These are phyloP conservation scores for Archegozetes longisetosus DNA, from an alignment of 1,140 invertebrate species.

Conservation along the genomic window DNA sequence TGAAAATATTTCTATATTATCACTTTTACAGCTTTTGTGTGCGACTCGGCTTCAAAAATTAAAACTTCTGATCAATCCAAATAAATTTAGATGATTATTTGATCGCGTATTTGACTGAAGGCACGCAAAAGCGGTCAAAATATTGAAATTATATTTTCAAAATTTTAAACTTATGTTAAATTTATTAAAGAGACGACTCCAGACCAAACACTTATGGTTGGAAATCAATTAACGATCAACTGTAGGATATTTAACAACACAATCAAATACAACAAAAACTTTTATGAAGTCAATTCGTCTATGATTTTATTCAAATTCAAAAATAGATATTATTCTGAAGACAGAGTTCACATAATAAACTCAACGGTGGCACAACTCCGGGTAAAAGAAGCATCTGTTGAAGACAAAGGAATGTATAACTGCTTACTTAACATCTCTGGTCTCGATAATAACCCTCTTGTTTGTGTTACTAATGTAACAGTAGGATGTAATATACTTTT, in stretches of 20 bases:
- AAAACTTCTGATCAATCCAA: no score
- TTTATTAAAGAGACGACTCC: conserved; percentile 1
- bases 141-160: no score
- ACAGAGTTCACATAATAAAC: background rate
- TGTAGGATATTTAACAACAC: conserved; percentile 5
- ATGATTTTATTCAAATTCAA: conserved; percentile 11
- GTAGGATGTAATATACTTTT: conserved; percentile 20
- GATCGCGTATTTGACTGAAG: no score
- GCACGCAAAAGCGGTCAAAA: no score
- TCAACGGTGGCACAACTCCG: conserved; percentile 1
- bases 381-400: background rate
- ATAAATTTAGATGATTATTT: no score
- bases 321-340: background rate
- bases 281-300: conserved; percentile 13
- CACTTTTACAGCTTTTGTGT: no score
- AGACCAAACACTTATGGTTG: conserved; percentile 12
- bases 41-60: no score
- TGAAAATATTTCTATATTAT: no score
- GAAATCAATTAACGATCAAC: conserved; percentile 7
- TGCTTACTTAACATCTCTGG: conserved; percentile 1
- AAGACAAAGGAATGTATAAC: conserved; percentile 14
- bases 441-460: conserved; percentile 3
- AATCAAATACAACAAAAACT: background rate
- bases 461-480: conserved; percentile 12
- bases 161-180: no score